Evolutionary conservation across 2,888 invertebrate genomes (phyloP).

Genomic region (Thera britannica): DNA sequence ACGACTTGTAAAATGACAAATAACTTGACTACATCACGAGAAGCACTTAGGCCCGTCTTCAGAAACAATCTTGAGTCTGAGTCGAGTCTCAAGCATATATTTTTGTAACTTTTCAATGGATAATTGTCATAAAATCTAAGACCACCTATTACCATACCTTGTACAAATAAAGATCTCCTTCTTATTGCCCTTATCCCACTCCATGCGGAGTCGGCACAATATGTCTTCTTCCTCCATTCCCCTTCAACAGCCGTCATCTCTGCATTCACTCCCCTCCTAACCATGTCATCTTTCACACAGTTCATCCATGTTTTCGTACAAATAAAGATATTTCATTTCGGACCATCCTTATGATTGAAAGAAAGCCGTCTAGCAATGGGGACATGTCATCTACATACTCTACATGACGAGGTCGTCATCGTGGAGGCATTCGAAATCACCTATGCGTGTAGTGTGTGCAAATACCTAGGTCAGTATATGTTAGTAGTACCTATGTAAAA

Average conservation of each 20-base stretch:
- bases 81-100: no score
- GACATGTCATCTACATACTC: constrained; percentile 16
- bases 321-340: no score
- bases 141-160: not conserved
- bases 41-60: not conserved
- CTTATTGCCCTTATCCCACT: no score
- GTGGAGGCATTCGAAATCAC: constrained; percentile 17
- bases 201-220: no score
- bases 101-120: no score
- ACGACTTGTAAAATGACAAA: not conserved
- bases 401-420: constrained; percentile 19
- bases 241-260: no score
- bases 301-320: no score
- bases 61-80: not conserved
- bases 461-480: constrained; percentile 2
- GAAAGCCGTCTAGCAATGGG: constrained; percentile 16
- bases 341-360: not conserved
- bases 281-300: no score
- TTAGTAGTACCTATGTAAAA: no score
- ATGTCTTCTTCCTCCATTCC: no score
- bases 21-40: not conserved
- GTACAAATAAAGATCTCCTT: not conserved
- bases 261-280: no score
- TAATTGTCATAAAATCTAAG: not conserved
- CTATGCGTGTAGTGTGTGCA: constrained; percentile 15